A percentile compares a stretch with the other conserved stretches of the same genome.
Evolutionary conservation across 1,140 invertebrate genomes (phyloP).

Genomic region (Pectinophora gossypiella): DNA sequence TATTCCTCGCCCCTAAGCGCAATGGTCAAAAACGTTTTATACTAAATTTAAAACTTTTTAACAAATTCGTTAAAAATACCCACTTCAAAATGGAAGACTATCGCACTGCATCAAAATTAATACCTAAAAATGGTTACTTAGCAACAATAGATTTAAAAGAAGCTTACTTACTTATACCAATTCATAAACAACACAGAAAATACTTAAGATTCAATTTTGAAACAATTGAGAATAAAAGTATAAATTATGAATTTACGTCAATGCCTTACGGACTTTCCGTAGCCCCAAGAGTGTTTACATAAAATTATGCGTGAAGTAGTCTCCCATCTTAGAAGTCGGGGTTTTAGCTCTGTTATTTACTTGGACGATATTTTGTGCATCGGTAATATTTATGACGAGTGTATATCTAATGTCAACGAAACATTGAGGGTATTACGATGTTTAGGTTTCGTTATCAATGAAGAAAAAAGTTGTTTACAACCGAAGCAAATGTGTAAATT

Average conservation of each 20-base stretch:
- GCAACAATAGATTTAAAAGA: slow-evolving; percentile 1
- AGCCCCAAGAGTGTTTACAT: slow-evolving; percentile 2
- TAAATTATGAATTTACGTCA: background rate
- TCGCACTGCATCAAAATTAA: slow-evolving; percentile 5
- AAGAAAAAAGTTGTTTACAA: background rate
- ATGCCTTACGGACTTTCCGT: slow-evolving; percentile 3
- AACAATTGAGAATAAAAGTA: no score
- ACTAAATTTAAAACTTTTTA: slow-evolving; percentile 6
- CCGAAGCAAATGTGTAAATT: slow-evolving; percentile 3
- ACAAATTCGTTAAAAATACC: slow-evolving; percentile 3
- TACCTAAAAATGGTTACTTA: slow-evolving; percentile 5
- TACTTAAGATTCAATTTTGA: slow-evolving; percentile 3
- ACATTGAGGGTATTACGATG: background rate
- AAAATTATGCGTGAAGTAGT: slow-evolving; percentile 1
- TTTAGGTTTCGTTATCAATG: slow-evolving; percentile 6
- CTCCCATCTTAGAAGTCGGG: background rate
- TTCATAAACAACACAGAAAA: background rate
- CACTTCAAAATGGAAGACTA: slow-evolving; percentile 11
- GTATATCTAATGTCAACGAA: background rate
- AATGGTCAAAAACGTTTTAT: slow-evolving; percentile 7
- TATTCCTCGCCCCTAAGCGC: slow-evolving; percentile 2
- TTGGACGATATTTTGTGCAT: slow-evolving; percentile 7
- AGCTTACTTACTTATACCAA: background rate
- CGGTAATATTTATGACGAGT: background rate
- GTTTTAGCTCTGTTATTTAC: background rate